Conservation (phyloP, 2,797 vertebrate genomes). For the Meda fulgida region DNA sequence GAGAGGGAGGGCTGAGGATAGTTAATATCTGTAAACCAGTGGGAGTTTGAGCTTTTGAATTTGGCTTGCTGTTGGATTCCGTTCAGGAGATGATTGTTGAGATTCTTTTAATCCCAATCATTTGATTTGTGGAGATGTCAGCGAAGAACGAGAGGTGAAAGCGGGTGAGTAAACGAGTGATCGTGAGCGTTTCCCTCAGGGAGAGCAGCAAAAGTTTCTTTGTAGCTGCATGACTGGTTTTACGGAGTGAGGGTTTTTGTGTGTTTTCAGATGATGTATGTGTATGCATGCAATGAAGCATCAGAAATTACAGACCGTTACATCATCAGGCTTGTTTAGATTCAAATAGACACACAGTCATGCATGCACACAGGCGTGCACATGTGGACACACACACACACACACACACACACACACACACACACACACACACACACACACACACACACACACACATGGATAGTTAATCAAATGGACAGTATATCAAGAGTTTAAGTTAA, state of each 20-base stretch:
- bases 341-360: slow-evolving; percentile 27
- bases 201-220: slow-evolving; percentile 19
- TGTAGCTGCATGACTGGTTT: slow-evolving; percentile 43
- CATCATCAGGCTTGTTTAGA: slow-evolving; percentile 54
- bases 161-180: slow-evolving; percentile 40
- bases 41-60: slow-evolving; percentile 14
- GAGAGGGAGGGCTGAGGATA: background rate
- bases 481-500: background rate
- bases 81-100: background rate
- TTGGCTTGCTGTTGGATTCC: background rate
- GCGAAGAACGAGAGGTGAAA: slow-evolving; percentile 41
- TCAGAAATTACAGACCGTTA: slow-evolving; percentile 35
- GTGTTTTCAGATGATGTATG: slow-evolving; percentile 32
- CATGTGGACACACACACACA: background rate
- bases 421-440: too few relatives aligned
- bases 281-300: slow-evolving; percentile 17
- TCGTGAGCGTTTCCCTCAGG: background rate
- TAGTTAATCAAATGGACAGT: background rate
- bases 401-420: background rate
- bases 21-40: slow-evolving; percentile 26
- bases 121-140: slow-evolving; percentile 37
- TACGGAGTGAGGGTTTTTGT: background rate
- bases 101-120: background rate
- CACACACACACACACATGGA: background rate
- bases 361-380: background rate